Percentiles rank a stretch among this genome's conserved stretches.
These are phyloP conservation scores for Ianthella basta DNA, from an alignment of 37 sponge, comb jelly and placozoan genomes.

Conservation along the genomic window DNA sequence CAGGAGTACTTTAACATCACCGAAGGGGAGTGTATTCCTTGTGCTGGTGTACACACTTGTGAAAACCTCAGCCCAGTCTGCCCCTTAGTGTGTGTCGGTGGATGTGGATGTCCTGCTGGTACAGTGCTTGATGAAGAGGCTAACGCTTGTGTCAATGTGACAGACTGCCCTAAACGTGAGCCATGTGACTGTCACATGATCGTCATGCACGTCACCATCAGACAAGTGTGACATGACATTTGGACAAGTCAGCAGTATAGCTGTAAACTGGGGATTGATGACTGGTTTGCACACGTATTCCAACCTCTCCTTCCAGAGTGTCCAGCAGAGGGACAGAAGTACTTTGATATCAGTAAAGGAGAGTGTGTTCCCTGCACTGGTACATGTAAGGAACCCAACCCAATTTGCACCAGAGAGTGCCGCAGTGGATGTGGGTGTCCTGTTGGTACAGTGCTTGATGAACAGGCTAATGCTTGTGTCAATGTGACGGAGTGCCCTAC, in stretches of 20 bases:
- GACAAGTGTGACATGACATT: no score
- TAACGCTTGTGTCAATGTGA: background rate
- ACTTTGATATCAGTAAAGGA: background rate
- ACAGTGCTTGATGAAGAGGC: slow-evolving; percentile 9
- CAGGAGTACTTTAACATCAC: background rate
- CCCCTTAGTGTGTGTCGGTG: slow-evolving; percentile 15
- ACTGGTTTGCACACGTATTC: no score
- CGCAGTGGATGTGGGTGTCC: slow-evolving; percentile 51
- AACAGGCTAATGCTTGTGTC: slow-evolving; percentile 13
- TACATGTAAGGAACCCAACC: slow-evolving; percentile 41
- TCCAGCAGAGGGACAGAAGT: background rate
- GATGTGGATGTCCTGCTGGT: slow-evolving; percentile 43
- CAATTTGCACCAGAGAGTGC: slow-evolving; percentile 34
- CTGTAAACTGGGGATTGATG: no score
- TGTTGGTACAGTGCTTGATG: slow-evolving; percentile 32
- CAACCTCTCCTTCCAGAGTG: background rate
- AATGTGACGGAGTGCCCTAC: background rate
- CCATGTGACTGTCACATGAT: no score
- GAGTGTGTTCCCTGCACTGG: slow-evolving; percentile 34
- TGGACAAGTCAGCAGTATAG: no score
- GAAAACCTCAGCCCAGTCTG: slow-evolving; percentile 36
- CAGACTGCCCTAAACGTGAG: background rate
- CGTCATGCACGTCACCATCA: no score
- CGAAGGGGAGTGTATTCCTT: background rate
- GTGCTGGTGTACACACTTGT: slow-evolving; percentile 27